phyloP scores from a whole-genome alignment of 2,113 vertebrate genomes.

The Crypturellus undulatus region DNA sequence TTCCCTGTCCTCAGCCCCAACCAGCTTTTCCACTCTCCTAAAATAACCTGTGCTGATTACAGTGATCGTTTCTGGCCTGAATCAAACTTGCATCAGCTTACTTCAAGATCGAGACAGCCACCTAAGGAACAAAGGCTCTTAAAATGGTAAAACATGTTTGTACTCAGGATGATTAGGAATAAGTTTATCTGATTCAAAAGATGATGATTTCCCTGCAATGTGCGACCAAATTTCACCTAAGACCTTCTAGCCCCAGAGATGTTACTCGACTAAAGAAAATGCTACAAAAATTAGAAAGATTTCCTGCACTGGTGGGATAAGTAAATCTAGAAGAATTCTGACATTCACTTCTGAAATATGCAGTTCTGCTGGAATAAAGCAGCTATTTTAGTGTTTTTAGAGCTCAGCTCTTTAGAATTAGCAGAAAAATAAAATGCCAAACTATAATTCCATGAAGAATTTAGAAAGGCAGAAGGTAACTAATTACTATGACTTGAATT shows the following conservation, averaged over 20 bases:
- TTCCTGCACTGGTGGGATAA: not conserved
- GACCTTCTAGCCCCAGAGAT: not conserved
- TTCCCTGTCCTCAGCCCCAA: not conserved
- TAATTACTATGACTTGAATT: not conserved
- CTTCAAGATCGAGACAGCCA: not conserved
- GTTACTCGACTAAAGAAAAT: constrained; percentile 1
- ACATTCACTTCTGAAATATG: not conserved
- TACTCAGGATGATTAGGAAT: not conserved
- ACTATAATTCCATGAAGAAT: not conserved
- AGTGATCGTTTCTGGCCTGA: not conserved
- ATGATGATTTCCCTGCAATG: not conserved
- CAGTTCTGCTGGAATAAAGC: not conserved
- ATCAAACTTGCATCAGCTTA: not conserved
- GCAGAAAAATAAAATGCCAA: constrained; percentile 22
- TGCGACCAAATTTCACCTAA: not conserved
- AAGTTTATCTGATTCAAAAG: not conserved
- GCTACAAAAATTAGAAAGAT: not conserved
- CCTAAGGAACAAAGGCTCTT: not conserved
- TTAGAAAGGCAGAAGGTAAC: not conserved
- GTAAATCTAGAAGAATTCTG: not conserved
- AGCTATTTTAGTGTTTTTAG: not conserved
- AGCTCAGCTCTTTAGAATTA: not conserved
- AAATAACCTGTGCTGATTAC: not conserved
- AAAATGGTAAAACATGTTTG: not conserved
- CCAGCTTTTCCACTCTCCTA: not conserved